Evolutionary conservation across 2,113 vertebrate species (phyloP), one percentile per base, ranked within the genome.

Genomic region (Pithys albifrons): DNA sequence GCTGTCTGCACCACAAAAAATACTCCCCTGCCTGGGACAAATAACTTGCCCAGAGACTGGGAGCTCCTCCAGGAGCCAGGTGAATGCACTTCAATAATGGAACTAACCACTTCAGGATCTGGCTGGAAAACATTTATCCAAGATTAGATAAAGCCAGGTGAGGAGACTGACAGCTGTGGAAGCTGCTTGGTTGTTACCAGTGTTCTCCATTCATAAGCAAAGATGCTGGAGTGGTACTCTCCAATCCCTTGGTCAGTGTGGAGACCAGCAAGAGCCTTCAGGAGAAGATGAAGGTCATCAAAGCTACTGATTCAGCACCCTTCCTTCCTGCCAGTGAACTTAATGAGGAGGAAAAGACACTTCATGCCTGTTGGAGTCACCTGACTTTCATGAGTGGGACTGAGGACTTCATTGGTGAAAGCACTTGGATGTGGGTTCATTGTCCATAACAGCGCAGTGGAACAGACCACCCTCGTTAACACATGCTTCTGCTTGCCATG

Each of bases 171-270:
- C 6, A 28, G 55, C 27, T 81, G 51, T 82, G 46, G 67, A 82
- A 67, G n/a, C n/a, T 71, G 45, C 27, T 65, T 80, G 12, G 15
- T 10, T 76, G 39, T 57, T 35, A 18, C 17, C 27, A 61, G 31
- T 14, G 25, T 9, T 73, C 29, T 83, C 55, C 39, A 61, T 7
- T 57, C 31, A 24, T 3, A 14, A 57, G 41, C 31, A 74, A 59
- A 64, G n/a, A 31, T 51, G 45, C 9, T 28, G 37, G 58, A 33
- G 25, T 19, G 41, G 11, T 28, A 6, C 2, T 24, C 25, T 37
- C 28, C 6, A 6, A 12, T 23, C 46, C 19, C 17, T 46, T 57
- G 43, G 18, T 81, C 33, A 5, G 7, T 2, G 0, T 1, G 1
- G 48, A 81, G 29, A 71, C 49, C 39, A 31, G 29, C 41, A 41